Conservation (phyloP, 2,888 invertebrate species). For the Gasteruption jaculator region DNA sequence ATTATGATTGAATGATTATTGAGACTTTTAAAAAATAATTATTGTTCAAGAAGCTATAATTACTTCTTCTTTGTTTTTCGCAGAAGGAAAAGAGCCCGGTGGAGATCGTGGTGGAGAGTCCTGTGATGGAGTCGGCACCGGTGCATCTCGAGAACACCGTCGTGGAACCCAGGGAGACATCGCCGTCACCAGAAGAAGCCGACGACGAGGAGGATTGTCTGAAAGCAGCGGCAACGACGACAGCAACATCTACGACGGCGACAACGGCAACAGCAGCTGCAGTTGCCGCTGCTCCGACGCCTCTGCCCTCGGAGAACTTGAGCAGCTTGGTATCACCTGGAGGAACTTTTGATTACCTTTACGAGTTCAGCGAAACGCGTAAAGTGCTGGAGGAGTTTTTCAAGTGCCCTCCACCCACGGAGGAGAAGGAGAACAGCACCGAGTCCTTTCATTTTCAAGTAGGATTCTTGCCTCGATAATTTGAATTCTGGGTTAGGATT, state of each 20-base stretch:
- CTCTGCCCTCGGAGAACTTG: conserved; percentile 42
- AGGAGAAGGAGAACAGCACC: conserved; percentile 54
- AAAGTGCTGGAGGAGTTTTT: conserved; percentile 92
- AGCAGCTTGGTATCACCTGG: conserved; percentile 47
- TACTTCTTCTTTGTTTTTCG: no score
- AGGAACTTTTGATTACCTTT: conserved; percentile 78
- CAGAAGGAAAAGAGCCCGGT: conserved; percentile 41
- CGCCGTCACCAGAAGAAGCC: conserved; percentile 27
- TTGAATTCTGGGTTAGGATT: background rate
- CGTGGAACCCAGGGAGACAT: conserved; percentile 22
- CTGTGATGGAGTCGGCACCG: conserved; percentile 35
- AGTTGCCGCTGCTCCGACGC: no score
- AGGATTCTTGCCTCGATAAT: conserved; percentile 14
- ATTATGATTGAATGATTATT: background rate
- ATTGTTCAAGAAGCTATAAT: no score
- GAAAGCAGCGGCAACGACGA: conserved; percentile 19
- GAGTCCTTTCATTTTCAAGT: conserved; percentile 54
- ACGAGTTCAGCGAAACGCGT: conserved; percentile 88
- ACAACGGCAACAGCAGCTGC: background rate
- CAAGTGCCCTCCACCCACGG: conserved; percentile 68
- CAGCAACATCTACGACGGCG: background rate
- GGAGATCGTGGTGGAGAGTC: conserved; percentile 36
- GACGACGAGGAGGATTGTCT: conserved; percentile 29
- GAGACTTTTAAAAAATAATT: no score
- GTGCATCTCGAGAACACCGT: conserved; percentile 30